Evolutionary conservation across 2,113 vertebrate species (phyloP), one percentile per base, ranked within the genome.

Genomic region (Cyprinodon brontotheroides): DNA sequence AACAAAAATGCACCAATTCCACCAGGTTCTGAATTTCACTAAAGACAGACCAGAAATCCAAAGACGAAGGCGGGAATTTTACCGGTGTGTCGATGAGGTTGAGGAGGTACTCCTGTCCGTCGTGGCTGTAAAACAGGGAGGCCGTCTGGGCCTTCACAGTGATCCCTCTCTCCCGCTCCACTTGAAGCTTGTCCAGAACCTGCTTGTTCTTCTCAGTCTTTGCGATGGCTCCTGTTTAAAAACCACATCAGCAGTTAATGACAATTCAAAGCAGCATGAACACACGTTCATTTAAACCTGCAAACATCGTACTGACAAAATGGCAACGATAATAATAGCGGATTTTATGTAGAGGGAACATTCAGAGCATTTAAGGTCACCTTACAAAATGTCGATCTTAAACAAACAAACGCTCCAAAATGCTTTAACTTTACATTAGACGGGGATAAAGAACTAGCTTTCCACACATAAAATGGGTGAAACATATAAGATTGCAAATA

Each of bases 141-240:
- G 98, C 98, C n/a, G 98, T 98, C 61, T 99, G 98, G 40, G 98
- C 98, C 91, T 99, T 99, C 65, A 99, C 98, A 0, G 98, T 99
- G 86, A 99, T 99, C 61, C 98, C 98, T 87, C 98, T 93, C 92
- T 99, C 98, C 17, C 97, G 93, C 85, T 99, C 98, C 89, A 99
- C 98, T 90, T 98, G 98, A 17, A 99, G 93, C 79, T 98, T 99
- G 93, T 99, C 98, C 89, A 99, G 90, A 74, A 99, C 98, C 90
- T 99, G 98, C 65, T 96, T 98, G 87, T 99, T 99, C 77, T 65
- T 90, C 37, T 91, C 93, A 0, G 95, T 96, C 93, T 96, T 98
- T 43, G 91, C 94, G 91, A 99, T 99, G 75, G 97, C 93, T 73
- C 98, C 98, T 99, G 86, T 76, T 65, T 36, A 11, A 12, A 64